phyloP scores from a whole-genome alignment of 2,797 vertebrate genomes.

The Gadopsis bispinosus region DNA sequence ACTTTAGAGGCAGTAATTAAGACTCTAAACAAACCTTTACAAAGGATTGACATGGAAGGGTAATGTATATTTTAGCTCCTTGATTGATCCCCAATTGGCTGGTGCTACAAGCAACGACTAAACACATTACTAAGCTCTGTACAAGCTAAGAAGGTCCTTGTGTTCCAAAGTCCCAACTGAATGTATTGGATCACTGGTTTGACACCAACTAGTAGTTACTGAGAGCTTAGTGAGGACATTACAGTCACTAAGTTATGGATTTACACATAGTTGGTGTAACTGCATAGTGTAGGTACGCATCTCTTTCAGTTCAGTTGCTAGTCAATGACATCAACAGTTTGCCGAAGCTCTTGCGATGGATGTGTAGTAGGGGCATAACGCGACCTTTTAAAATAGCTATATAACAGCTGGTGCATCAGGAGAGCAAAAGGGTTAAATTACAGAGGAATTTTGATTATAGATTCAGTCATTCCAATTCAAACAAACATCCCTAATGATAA shows the following conservation, averaged over 20 bases:
- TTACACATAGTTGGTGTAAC: conserved; percentile 6
- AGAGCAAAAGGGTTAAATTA: neutral
- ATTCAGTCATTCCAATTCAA: neutral
- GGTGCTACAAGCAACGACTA: neutral
- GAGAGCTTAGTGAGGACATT: neutral
- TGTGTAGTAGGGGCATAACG: neutral
- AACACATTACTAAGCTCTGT: neutral
- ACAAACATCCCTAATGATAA: neutral
- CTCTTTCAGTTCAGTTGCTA: neutral
- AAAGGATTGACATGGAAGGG: neutral
- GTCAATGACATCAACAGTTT: neutral
- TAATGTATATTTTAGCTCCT: neutral
- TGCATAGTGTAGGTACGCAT: neutral
- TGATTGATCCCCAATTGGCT: neutral
- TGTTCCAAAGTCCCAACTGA: neutral
- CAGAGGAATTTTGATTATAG: neutral
- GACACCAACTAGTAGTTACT: neutral
- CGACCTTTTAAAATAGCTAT: neutral
- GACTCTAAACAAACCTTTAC: neutral
- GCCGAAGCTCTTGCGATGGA: neutral
- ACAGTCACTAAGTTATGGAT: neutral
- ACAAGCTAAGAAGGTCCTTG: neutral
- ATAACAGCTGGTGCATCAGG: neutral
- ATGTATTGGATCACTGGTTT: neutral
- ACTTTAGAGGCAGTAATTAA: too few relatives aligned